Conservation (phyloP, 2,113 vertebrate species). For the Dryoscopus gambensis region DNA sequence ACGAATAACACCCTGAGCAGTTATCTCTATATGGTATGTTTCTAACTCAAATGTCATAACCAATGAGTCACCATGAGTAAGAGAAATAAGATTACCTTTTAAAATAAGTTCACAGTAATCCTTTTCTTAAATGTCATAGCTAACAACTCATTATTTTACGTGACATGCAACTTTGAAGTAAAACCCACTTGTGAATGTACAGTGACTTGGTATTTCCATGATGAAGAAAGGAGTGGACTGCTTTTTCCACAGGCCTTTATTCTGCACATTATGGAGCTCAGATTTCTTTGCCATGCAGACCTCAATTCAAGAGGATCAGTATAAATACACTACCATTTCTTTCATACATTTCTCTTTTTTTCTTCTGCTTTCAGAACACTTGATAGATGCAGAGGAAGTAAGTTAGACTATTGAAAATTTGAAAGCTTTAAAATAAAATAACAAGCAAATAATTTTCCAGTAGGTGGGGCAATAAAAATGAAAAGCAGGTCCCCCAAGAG, state of each 20-base stretch:
- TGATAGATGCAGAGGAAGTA: not conserved
- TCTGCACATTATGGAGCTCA: not conserved
- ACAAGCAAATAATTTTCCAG: not conserved
- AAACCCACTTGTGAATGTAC: not conserved
- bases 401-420: not conserved
- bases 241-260: not conserved
- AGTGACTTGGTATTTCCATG: constrained; percentile 21
- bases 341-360: not conserved
- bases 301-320: not conserved
- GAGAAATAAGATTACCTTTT: constrained; percentile 38
- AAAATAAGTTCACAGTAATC: constrained; percentile 42
- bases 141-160: constrained; percentile 11
- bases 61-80: constrained; percentile 42
- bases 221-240: not conserved
- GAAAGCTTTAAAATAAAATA: constrained; percentile 23
- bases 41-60: constrained; percentile 35
- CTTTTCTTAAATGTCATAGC: not conserved
- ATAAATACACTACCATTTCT: not conserved
- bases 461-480: constrained; percentile 19
- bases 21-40: constrained; percentile 32
- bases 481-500: not conserved
- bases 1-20: not conserved
- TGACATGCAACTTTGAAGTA: not conserved
- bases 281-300: not conserved
- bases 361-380: not conserved